These are phyloP conservation scores for Pantherophis alleghaniensis DNA, from an alignment of 2,797 vertebrate genomes.

Conservation along the genomic window DNA sequence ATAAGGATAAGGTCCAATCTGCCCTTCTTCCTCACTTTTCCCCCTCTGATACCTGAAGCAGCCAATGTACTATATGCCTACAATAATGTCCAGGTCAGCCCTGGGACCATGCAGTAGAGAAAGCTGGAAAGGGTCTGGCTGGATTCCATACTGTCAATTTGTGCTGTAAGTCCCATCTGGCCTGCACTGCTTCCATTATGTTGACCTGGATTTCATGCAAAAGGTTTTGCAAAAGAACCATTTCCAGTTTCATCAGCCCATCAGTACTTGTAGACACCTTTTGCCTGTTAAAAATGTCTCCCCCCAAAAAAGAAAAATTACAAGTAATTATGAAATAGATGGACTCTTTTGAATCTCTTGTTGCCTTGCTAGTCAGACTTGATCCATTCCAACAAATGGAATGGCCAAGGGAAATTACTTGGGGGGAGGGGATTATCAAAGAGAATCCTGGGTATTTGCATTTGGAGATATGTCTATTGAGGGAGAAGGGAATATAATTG, in stretches of 20 bases:
- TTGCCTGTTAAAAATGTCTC: neutral
- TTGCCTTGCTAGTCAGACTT: slow-evolving; percentile 28
- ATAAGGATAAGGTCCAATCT: neutral
- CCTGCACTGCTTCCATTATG: rapidly evolving
- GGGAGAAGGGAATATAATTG: slow-evolving; percentile 27
- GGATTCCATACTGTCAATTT: neutral
- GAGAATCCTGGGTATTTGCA: slow-evolving; percentile 18
- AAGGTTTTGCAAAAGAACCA: neutral
- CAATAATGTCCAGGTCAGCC: neutral
- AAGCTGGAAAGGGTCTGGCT: neutral
- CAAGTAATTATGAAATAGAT: neutral
- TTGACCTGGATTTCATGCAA: neutral
- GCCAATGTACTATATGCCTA: neutral
- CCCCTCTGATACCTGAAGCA: neutral
- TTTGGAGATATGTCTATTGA: slow-evolving; percentile 29
- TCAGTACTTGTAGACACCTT: neutral
- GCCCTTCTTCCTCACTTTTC: neutral
- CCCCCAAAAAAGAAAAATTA: neutral
- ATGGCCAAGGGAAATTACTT: slow-evolving; percentile 27
- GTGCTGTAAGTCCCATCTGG: neutral
- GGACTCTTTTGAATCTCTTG: neutral
- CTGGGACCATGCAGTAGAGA: neutral
- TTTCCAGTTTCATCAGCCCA: neutral
- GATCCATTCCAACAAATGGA: slow-evolving; percentile 30
- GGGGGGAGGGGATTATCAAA: slow-evolving; percentile 11